Evolutionary conservation across 2,113 vertebrate species (phyloP), one percentile per base, ranked within the genome.

Genomic region (Cervus canadensis): DNA sequence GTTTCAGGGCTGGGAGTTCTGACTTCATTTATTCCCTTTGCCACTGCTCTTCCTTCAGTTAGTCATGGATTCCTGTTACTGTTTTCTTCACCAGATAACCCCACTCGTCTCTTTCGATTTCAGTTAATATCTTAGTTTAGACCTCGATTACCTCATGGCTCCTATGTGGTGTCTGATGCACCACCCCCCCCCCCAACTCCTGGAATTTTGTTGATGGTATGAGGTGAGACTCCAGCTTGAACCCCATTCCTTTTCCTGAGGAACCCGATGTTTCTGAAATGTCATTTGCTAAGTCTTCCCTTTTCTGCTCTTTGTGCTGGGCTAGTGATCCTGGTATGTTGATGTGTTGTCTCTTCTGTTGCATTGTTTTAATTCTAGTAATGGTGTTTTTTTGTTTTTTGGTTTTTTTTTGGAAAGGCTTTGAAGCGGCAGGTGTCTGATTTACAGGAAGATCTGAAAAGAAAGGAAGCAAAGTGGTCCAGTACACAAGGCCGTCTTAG

Each of bases 381-480:
- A 60, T 88, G 8, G 9, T 76, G 67, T 74, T 45, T 33, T 50
- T 26, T 7, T 57, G 26, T 83, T 62, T 23, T n/a, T 92, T 83
- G 9, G 9, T 7, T 57, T 23, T 83, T 62, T 23, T n/a, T 92
- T 83, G 9, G 64, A 79, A 97, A 99, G 99, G 98, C 91, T 97
- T 97, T 99, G 98, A 99, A 99, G 97, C 99, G 99, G 98, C 99
- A 99, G 98, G 98, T 99, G 93, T 98, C 98, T 97, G 98, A 99
- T 40, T 98, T 99, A 98, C 99, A 99, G 98, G 99, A 99, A 98
- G 99, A 99, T 98, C 89, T 99, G 96, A 99, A 98, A 98, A 98
- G 98, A 93, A 99, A 99, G 95, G 99, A 99, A 97, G 97, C 98
- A 95, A 99, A 99, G 98, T 99, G 99, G 99, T 98, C 99, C 79